These are phyloP conservation scores for Coendou prehensilis DNA, from an alignment of 2,797 vertebrate species.

Conservation along the genomic window DNA sequence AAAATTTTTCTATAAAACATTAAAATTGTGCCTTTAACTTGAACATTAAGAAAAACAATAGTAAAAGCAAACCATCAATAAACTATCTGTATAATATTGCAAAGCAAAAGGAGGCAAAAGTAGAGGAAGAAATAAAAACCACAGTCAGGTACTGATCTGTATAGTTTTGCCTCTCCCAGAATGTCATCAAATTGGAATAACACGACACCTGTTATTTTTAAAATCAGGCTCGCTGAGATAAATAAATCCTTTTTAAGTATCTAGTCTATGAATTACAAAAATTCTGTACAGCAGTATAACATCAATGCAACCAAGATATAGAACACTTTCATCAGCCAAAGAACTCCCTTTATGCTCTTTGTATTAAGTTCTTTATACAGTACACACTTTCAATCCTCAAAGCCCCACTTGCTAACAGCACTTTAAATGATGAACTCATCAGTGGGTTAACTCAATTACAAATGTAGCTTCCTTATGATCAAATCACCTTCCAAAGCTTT, in stretches of 20 bases:
- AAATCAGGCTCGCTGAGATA: neutral
- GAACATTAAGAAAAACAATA: neutral
- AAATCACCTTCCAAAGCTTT: neutral
- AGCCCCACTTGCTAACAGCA: neutral
- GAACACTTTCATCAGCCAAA: neutral
- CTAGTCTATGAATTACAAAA: neutral
- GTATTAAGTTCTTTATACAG: neutral
- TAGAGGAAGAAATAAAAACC: neutral
- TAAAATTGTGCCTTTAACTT: neutral
- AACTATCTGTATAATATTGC: neutral
- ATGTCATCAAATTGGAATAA: neutral
- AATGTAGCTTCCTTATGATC: neutral
- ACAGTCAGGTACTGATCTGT: neutral
- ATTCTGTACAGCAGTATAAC: neutral
- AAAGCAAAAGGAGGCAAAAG: neutral
- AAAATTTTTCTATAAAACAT: neutral
- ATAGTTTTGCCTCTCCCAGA: neutral
- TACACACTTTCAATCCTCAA: neutral
- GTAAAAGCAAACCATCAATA: neutral
- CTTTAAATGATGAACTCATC: neutral
- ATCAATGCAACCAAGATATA: neutral
- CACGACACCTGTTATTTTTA: slow-evolving; percentile 12
- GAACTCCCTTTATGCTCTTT: neutral
- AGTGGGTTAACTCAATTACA: neutral
- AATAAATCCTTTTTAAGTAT: neutral